Conservation (phyloP, 1,140 invertebrate genomes). For the Gonatopus flavifemur region DNA sequence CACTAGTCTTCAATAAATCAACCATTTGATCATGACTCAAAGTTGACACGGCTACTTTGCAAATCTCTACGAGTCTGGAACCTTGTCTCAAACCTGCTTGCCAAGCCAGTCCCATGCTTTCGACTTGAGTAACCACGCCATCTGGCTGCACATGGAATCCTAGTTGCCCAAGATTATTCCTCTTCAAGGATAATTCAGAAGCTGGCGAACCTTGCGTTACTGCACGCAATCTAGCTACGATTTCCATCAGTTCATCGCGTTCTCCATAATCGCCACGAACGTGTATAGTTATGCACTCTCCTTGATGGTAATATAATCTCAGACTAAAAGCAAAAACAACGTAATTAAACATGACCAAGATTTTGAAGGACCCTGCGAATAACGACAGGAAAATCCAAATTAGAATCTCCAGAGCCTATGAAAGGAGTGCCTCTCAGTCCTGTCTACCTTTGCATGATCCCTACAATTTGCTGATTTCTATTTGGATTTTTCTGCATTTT, state of each 20-base stretch:
- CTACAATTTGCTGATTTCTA: no score
- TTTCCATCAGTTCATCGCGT: constrained; percentile 78
- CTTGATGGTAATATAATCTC: constrained; percentile 76
- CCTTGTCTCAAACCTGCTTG: constrained; percentile 88
- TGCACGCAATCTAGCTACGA: constrained; percentile 69
- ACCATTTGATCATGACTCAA: constrained; percentile 92
- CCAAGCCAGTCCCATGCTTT: constrained; percentile 83
- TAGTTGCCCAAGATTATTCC: constrained; percentile 83
- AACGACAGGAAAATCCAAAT: no score
- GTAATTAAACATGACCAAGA: no score
- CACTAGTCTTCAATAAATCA: constrained; percentile 87
- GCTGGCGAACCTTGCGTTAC: constrained; percentile 76
- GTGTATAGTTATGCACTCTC: constrained; percentile 80
- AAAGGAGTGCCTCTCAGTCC: no score
- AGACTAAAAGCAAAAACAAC: constrained; percentile 63
- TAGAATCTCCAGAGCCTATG: no score
- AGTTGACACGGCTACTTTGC: constrained; percentile 86
- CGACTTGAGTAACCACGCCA: constrained; percentile 92
- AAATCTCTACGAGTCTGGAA: constrained; percentile 89
- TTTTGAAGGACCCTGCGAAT: no score
- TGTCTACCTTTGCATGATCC: no score
- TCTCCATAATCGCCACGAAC: constrained; percentile 67
- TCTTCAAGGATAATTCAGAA: constrained; percentile 72
- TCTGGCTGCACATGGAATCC: constrained; percentile 96
- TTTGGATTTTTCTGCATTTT: no score